These are phyloP conservation scores for Congeria kusceri DNA, from an alignment of 2,888 invertebrate genomes.

Conservation along the genomic window DNA sequence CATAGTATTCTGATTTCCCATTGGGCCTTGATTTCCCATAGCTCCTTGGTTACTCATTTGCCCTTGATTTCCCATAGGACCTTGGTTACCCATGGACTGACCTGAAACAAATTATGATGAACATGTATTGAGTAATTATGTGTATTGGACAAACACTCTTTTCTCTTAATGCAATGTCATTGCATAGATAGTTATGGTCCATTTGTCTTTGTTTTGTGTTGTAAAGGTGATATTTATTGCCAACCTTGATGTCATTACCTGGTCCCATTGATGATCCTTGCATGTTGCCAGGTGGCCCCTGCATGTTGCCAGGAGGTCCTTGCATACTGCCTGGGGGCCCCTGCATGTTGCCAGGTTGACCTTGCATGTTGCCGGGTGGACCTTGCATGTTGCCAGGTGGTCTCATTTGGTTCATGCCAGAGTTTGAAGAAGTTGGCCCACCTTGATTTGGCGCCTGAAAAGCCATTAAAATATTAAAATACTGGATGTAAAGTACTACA, in stretches of 20 bases:
- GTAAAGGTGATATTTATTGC: no score
- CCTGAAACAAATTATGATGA: slow-evolving; percentile 34
- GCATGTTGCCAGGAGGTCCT: slow-evolving; percentile 3
- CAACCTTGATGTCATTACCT: slow-evolving; percentile 3
- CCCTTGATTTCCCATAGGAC: slow-evolving; percentile 48
- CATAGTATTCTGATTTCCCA: slow-evolving; percentile 37
- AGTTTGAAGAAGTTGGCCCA: slow-evolving; percentile 39
- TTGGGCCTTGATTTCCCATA: neutral
- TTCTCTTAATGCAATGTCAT: neutral
- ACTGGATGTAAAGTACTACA: slow-evolving; percentile 2
- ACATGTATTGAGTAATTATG: neutral
- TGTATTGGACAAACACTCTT: no score
- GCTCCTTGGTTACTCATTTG: neutral
- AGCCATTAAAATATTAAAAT: neutral
- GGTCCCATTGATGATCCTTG: slow-evolving; percentile 4
- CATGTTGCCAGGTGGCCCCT: slow-evolving; percentile 7
- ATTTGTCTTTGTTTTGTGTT: no score
- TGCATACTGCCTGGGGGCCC: slow-evolving; percentile 8
- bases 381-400: slow-evolving; percentile 15
- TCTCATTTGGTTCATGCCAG: slow-evolving; percentile 41
- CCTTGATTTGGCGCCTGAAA: slow-evolving; percentile 69
- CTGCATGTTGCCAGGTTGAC: slow-evolving; percentile 32
- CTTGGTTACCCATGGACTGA: slow-evolving; percentile 51
- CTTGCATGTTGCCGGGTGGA: slow-evolving; percentile 30
- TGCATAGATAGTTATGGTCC: no score